Base-by-base conservation (phyloP, 2,888 invertebrate species). In the Amblyteles armatorius region DNA sequence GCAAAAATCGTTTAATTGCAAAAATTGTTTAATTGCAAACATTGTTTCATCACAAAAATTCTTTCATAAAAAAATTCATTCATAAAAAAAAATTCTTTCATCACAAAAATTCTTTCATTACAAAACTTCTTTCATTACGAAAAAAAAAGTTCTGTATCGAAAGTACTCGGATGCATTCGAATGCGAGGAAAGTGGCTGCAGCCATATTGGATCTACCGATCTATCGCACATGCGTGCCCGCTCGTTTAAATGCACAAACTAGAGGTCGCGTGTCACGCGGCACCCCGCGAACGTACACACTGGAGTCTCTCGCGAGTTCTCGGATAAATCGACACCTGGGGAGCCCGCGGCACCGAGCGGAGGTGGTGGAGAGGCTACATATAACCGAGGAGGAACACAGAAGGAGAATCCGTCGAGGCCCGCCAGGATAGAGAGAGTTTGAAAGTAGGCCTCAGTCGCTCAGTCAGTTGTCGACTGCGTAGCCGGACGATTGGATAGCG, bases 401-500 rank as follows among this genome's bases (percentile, higher is more conserved):
- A 87, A 89, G 89, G 91, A 90, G 91, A 88, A 88, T 89, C 87
- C 79, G 72, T 52, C 77, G 78, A 77, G 72, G 82, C 79, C 84
- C 82, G 88, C 71, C 72, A 87, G 63, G 60, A 91, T 89, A 92
- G 93, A 92, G 93, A 93, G 93, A 92, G 93, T 93, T 93, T 89
- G 93, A 93, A 94, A 94, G 93, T 93, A 93, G 93, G 93, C 89
- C 92, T 92, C 82, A 86, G 90, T 90, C 90, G 90, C 88, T 90
- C 93, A 93, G 93, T 93, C 92, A 92, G 92, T 93, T 91, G 91
- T 92, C 90, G 93, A 91, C 92, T 91, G 90, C 91, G 90, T 92
- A 90, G 89, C 89, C 90, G 91, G 90, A 90, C 93, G 93, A 92
- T 92, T 91, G 92, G 90, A 91, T 88, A 87, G 84, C 89, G 89